Conservation (phyloP, 2,797 vertebrate species). For the Astyanax mexicanus region DNA sequence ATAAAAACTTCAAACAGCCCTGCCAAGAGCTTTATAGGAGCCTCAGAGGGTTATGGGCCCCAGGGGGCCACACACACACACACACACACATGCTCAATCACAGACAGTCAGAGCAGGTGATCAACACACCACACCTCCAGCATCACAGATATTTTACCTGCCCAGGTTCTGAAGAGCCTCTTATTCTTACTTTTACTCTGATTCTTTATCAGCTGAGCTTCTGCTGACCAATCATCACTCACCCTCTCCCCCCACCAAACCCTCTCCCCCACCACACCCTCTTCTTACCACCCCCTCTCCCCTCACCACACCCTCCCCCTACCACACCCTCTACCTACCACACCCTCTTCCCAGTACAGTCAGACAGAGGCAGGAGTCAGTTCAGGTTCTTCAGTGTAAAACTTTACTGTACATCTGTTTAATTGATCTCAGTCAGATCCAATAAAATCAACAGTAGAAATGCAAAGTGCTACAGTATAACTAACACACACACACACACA, state of each 20-base stretch:
- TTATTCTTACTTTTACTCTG: no score
- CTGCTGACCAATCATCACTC: no score
- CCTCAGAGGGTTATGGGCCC: conserved; percentile 86
- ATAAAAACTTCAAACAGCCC: conserved; percentile 88
- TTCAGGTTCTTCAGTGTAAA: conserved; percentile 32
- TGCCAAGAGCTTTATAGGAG: conserved; percentile 87
- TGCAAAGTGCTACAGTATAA: not conserved
- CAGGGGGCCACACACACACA: conserved; percentile 67
- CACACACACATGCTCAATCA: not conserved
- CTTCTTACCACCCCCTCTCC: no score
- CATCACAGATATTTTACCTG: not conserved
- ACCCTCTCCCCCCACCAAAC: no score
- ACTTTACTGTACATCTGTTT: no score
- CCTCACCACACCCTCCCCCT: no score
- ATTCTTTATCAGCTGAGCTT: no score
- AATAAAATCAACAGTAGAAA: conserved; percentile 20
- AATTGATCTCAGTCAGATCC: conserved; percentile 7
- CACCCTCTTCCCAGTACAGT: no score
- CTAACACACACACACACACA: no score
- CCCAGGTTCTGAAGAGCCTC: no score
- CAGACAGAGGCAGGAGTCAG: not conserved
- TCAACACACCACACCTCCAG: conserved; percentile 13
- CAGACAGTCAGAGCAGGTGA: conserved; percentile 47
- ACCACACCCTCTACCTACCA: no score
- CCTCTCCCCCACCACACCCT: no score